Evolutionary conservation across 2,797 vertebrate species (phyloP).

Genomic region (Betta splendens): DNA sequence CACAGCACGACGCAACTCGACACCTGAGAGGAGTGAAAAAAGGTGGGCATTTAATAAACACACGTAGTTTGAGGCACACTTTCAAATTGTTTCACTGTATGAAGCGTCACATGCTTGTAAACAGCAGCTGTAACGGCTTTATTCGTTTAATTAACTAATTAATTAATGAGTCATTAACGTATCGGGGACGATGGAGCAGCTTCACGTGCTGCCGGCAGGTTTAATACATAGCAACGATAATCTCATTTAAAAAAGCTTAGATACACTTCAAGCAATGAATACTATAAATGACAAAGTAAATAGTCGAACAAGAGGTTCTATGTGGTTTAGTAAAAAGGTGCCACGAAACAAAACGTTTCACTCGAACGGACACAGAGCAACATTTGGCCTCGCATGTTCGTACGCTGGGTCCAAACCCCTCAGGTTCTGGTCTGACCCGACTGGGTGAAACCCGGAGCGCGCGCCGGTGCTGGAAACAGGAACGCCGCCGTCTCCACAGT

Average conservation of each 20-base stretch:
- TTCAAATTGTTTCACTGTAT: too few species aligned
- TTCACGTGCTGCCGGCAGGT: not conserved
- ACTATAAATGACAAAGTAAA: too few species aligned
- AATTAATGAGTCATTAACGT: not conserved
- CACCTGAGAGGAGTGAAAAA: slow-evolving; percentile 40
- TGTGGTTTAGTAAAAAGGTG: not conserved
- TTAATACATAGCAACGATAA: too few species aligned
- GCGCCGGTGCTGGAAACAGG: slow-evolving; percentile 37
- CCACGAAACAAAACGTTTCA: too few species aligned
- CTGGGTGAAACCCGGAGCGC: slow-evolving; percentile 15
- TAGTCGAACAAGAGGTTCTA: too few species aligned
- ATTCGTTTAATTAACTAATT: not conserved
- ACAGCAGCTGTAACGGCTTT: not conserved
- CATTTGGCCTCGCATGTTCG: slow-evolving; percentile 10
- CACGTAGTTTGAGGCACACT: not conserved
- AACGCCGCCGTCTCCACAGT: slow-evolving; percentile 44
- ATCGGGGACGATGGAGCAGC: not conserved
- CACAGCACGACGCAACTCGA: slow-evolving; percentile 55
- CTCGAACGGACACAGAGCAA: too few species aligned
- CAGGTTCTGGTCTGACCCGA: slow-evolving; percentile 38
- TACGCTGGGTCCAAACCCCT: slow-evolving; percentile 34
- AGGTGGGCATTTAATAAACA: slow-evolving; percentile 19
- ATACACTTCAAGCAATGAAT: too few species aligned
- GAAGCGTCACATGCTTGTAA: slow-evolving; percentile 13
- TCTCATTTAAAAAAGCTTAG: too few species aligned